A percentile compares a stretch with the other conserved stretches of the same genome.
These are phyloP conservation scores for Drosophila rufa DNA, from an alignment of 1,140 invertebrate genomes.

Conservation along the genomic window DNA sequence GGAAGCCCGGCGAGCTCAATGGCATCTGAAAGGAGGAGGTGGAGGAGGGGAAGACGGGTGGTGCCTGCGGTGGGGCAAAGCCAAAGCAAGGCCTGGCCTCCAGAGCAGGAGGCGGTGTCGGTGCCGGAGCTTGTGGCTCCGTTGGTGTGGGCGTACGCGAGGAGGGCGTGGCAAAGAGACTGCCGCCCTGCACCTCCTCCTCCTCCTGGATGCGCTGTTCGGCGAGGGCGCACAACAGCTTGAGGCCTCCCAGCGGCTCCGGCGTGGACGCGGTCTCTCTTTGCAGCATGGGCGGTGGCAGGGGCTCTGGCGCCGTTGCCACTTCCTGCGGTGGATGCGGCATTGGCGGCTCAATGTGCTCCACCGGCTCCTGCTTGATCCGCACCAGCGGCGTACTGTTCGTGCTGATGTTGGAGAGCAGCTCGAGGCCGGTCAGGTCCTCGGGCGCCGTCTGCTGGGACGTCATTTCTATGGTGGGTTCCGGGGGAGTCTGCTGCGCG, in stretches of 20 bases:
- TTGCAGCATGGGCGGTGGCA: constrained; percentile 69
- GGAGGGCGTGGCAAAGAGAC: constrained; percentile 66
- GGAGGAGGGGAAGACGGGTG: constrained; percentile 30
- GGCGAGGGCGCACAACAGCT: constrained; percentile 93
- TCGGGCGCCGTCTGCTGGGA: constrained; percentile 78
- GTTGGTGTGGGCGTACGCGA: constrained; percentile 64
- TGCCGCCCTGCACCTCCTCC: constrained; percentile 86
- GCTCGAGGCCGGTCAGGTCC: constrained; percentile 92
- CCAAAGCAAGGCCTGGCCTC: constrained; percentile 42
- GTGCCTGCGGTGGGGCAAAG: constrained; percentile 32
- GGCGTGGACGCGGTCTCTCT: constrained; percentile 72
- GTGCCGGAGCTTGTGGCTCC: constrained; percentile 1
- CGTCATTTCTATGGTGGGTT: constrained; percentile 15
- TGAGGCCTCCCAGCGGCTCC: constrained; percentile 89
- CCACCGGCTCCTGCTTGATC: constrained; percentile 82
- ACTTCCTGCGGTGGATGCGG: constrained; percentile 22
- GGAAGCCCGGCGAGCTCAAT: constrained; percentile 63
- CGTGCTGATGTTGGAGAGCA: constrained; percentile 92
- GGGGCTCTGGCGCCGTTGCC: constrained; percentile 38
- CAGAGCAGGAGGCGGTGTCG: constrained; percentile 19
- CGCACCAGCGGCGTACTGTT: constrained; percentile 66
- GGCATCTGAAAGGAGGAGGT: constrained; percentile 50
- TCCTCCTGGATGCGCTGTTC: constrained; percentile 94
- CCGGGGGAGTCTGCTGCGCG: constrained; percentile 24
- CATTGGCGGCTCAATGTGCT: constrained; percentile 59